Evolutionary conservation across 2,888 invertebrate species (phyloP).

Genomic region (Tanypteryx hageni): DNA sequence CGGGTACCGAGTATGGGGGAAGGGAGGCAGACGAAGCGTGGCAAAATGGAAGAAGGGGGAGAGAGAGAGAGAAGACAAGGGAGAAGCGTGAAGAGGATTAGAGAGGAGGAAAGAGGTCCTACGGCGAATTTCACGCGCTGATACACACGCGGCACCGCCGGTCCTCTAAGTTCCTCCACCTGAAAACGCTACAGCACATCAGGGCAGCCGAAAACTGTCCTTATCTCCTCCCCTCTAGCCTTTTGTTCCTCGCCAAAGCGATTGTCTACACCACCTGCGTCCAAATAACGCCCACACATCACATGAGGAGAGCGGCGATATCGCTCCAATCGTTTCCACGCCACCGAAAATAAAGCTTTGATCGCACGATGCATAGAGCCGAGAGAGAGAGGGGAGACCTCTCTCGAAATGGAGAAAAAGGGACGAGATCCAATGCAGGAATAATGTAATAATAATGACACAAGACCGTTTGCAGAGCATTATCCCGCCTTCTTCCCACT

Average conservation of each 20-base stretch:
- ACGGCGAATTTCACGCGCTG: slow-evolving; percentile 11
- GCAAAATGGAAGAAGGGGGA: too few relatives aligned
- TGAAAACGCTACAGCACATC: background rate
- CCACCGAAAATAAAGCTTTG: background rate
- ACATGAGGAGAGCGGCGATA: background rate
- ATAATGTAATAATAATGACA: background rate
- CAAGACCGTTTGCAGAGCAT: background rate
- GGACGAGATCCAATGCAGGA: too few relatives aligned
- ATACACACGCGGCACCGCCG: background rate
- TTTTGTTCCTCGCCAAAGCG: background rate
- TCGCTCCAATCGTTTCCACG: background rate
- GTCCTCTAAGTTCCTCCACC: background rate
- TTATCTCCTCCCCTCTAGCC: background rate
- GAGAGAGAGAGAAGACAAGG: background rate
- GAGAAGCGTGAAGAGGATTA: background rate
- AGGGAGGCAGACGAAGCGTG: too few relatives aligned
- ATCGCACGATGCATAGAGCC: background rate
- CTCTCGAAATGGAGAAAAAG: background rate
- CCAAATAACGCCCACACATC: background rate
- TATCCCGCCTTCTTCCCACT: too few relatives aligned
- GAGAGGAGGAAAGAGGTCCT: background rate
- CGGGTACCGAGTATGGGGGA: too few relatives aligned
- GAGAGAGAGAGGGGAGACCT: background rate
- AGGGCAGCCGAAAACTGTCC: background rate
- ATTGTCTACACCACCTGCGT: background rate